Evolutionary conservation across 2,113 vertebrate species (phyloP).

Genomic region (Ptilorrhoa leucosticta): DNA sequence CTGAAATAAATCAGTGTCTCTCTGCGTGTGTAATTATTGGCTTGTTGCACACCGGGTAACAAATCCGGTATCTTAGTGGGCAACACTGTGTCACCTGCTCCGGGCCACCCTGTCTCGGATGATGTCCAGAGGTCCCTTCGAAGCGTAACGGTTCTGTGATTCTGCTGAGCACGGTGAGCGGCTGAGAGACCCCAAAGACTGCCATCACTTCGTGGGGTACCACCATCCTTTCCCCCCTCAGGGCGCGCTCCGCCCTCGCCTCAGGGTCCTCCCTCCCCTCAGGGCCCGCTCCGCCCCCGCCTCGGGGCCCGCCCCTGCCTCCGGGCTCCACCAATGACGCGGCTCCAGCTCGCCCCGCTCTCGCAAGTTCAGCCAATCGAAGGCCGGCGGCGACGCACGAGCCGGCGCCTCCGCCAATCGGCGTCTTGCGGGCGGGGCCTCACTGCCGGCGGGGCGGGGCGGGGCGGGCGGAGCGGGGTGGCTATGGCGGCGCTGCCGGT

Average conservation of each 20-base stretch:
- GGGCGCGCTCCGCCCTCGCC: not conserved
- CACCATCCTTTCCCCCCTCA: too few relatives aligned
- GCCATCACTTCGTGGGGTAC: fast-evolving
- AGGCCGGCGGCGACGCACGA: fast-evolving
- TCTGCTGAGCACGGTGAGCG: not conserved
- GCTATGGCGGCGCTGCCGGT: slow-evolving; percentile 9
- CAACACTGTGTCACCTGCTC: not conserved
- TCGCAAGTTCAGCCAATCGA: fast-evolving
- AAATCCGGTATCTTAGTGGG: not conserved
- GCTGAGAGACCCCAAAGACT: fast-evolving
- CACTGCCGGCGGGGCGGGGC: fast-evolving
- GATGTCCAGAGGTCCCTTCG: not conserved
- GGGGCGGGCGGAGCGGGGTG: not conserved
- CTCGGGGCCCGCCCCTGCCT: fast-evolving
- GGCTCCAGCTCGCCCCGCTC: not conserved
- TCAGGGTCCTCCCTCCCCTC: not conserved
- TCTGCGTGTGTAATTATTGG: not conserved
- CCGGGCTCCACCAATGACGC: not conserved
- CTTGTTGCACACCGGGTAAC: not conserved
- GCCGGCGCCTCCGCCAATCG: not conserved
- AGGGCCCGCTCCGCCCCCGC: fast-evolving
- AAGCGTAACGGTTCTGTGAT: fast-evolving
- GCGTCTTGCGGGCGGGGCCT: fast-evolving
- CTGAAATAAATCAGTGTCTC: not conserved
- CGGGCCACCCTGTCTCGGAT: not conserved